A percentile compares a stretch with the other conserved stretches of the same genome.
Conservation (phyloP, 2,113 vertebrate species). For the Damaliscus lunatus region DNA sequence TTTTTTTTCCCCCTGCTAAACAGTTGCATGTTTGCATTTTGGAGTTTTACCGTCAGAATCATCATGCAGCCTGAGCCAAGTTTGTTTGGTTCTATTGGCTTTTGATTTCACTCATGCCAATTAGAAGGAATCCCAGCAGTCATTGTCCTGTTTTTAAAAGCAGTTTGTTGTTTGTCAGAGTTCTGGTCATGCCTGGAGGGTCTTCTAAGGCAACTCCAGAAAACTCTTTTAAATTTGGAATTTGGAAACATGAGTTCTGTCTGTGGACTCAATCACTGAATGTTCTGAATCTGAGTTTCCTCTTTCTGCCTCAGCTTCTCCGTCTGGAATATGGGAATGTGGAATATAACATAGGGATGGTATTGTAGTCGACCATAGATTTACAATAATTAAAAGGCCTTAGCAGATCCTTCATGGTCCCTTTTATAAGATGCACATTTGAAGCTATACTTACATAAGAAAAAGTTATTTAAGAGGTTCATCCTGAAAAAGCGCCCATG, state of each 20-base stretch:
- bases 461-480: neutral
- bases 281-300: neutral
- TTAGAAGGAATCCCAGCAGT: slow-evolving; percentile 31
- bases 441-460: neutral
- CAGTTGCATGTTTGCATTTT: slow-evolving; percentile 59
- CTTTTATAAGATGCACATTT: neutral
- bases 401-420: neutral
- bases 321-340: neutral
- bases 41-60: slow-evolving; percentile 63
- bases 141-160: slow-evolving; percentile 50
- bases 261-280: neutral
- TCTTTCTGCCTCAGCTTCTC: slow-evolving; percentile 24
- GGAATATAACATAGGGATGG: neutral
- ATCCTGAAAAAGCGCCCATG: neutral
- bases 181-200: slow-evolving; percentile 34
- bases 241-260: neutral
- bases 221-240: slow-evolving; percentile 33
- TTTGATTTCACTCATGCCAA: slow-evolving; percentile 52
- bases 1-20: slow-evolving; percentile 35
- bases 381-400: neutral
- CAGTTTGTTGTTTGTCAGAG: slow-evolving; percentile 49
- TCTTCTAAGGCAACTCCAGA: slow-evolving; percentile 44
- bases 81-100: slow-evolving; percentile 45
- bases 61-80: slow-evolving; percentile 35
- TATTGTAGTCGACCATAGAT: neutral